These are phyloP conservation scores for Chelonia mydas DNA, from an alignment of 2,797 vertebrate species.

Conservation along the genomic window DNA sequence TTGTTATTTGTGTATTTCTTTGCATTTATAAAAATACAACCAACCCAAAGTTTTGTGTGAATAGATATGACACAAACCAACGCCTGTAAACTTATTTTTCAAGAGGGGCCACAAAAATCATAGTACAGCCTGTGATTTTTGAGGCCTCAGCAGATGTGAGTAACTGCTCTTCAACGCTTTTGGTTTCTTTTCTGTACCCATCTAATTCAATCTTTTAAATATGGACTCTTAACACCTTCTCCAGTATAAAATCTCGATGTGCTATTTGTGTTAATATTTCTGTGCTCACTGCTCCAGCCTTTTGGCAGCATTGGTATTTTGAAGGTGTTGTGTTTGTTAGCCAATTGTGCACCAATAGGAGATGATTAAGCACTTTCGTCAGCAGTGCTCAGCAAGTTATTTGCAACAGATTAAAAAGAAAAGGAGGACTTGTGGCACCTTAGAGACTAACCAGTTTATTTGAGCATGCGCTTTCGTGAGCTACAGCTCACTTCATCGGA, in stretches of 20 bases:
- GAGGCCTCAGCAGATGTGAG: not conserved
- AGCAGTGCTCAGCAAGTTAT: accelerated
- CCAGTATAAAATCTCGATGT: accelerated
- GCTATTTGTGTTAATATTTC: not conserved
- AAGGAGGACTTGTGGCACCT: too few relatives aligned
- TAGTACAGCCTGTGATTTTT: not conserved
- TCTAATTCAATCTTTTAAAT: not conserved
- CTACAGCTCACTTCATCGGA: too few relatives aligned
- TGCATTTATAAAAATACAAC: constrained; percentile 5
- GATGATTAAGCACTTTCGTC: not conserved
- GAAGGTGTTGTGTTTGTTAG: not conserved
- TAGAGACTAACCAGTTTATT: too few relatives aligned
- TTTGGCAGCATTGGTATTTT: accelerated
- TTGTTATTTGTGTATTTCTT: not conserved
- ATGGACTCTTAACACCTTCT: not conserved
- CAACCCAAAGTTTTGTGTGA: not conserved
- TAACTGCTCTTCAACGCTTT: not conserved
- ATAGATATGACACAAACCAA: not conserved
- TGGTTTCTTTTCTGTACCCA: accelerated
- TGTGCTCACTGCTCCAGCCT: not conserved
- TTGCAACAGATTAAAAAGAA: not conserved
- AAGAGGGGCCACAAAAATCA: not conserved
- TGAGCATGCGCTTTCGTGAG: too few relatives aligned
- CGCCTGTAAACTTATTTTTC: not conserved
- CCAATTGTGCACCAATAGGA: not conserved